These are phyloP conservation scores for Odontamblyopus lacepedii DNA, from an alignment of 2,797 vertebrate genomes.

Conservation along the genomic window DNA sequence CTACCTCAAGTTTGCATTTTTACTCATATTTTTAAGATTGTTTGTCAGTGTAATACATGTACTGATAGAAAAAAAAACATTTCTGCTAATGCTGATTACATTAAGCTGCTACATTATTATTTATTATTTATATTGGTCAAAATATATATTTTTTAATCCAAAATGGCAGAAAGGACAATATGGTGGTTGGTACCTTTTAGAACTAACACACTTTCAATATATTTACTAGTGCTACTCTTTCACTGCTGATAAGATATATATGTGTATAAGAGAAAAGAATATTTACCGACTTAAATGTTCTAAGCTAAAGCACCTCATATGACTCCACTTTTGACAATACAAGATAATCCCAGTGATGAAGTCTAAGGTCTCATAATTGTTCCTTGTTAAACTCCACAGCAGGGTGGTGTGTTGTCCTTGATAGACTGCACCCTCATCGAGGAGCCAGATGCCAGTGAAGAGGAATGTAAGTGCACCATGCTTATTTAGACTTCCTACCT, in stretches of 20 bases:
- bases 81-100: neutral
- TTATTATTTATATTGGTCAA: too few species aligned
- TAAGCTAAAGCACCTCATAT: neutral
- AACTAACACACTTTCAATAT: neutral
- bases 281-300: neutral
- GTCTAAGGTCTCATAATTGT: neutral
- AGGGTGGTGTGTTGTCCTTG: conserved; percentile 95
- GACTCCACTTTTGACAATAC: conserved; percentile 3
- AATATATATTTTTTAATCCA: too few species aligned
- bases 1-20: neutral
- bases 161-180: neutral
- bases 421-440: conserved; percentile 96
- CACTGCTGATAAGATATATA: neutral
- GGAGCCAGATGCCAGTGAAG: conserved; percentile 89
- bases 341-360: conserved; percentile 6
- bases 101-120: neutral
- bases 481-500: conserved; percentile 35
- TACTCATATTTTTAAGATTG: neutral
- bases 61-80: neutral
- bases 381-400: conserved; percentile 75
- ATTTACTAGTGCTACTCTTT: neutral
- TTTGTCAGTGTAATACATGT: neutral
- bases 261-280: neutral
- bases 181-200: neutral
- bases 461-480: conserved; percentile 87